Base-by-base conservation (phyloP, 2,888 invertebrate species). In the Chaetoderma sp. region DNA sequence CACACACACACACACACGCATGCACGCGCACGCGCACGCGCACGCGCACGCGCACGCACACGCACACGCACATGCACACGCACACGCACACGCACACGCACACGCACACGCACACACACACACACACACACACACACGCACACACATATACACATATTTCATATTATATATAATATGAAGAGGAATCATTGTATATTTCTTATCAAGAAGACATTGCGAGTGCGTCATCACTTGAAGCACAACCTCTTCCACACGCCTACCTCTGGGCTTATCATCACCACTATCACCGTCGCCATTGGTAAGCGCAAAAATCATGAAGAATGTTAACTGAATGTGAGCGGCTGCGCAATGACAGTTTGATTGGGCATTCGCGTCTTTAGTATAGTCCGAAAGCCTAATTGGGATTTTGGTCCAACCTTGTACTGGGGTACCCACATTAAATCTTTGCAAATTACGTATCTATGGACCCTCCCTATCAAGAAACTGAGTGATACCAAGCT, bases 71-170 rank as follows among this genome's bases (percentile, higher is more conserved):
- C n/a, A 47, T 47, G 23, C 47, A 47, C 47, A 47, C 18, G 23
- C 47, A 47, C 23, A 13, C 8, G 23, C 23, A 47, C 23, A 13
- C 8, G 23, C 10, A 47, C 47, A 47, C 8, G 8, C 23, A 47
- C 23, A 47, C n/a, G 23, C n/a, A 47, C n/a, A 47, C n/a, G n/a
- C 47, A 47, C 47, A 47, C 47, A 47, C 18, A 47, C n/a, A 47
- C 23, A 47, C 23, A n/a, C 23, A 47, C n/a, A 47, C n/a, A 47
- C 23, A 47, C 47, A 47, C 18, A 47, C 47, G 23, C 47, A 47
- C 23, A 47, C n/a, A 47, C 23, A 47, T n/a, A 47, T n/a, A 47
- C 47, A 47, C 8, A n/a, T n/a, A n/a, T n/a, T n/a, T n/a, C n/a
- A n/a, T n/a, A n/a, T n/a, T n/a, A n/a, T n/a, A n/a, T n/a, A 47